These are phyloP conservation scores for Morpho deidamia DNA, from an alignment of 2,888 invertebrate species.

Conservation along the genomic window DNA sequence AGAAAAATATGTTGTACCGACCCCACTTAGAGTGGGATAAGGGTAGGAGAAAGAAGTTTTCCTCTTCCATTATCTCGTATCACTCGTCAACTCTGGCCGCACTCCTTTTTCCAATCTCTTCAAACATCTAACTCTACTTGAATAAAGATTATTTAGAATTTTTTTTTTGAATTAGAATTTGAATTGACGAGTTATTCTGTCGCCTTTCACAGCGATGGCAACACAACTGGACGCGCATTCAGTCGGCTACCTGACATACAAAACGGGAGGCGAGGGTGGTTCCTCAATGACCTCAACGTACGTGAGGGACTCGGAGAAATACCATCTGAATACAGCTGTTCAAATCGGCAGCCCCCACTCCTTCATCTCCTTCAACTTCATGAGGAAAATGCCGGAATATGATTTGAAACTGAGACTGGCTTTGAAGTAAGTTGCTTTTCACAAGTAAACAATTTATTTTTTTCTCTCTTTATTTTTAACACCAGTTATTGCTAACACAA, in stretches of 20 bases:
- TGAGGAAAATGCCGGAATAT: constrained; percentile 87
- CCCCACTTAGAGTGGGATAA: too few relatives aligned
- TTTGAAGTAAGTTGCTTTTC: constrained; percentile 82
- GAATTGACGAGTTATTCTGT: not conserved
- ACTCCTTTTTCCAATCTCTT: too few relatives aligned
- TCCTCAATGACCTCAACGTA: constrained; percentile 90
- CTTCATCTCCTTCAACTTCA: constrained; percentile 85
- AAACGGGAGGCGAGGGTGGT: constrained; percentile 79
- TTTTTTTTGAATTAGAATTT: too few relatives aligned
- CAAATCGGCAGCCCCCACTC: constrained; percentile 91
- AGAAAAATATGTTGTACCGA: too few relatives aligned
- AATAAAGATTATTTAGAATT: too few relatives aligned
- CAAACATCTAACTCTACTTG: too few relatives aligned
- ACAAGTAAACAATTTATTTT: too few relatives aligned
- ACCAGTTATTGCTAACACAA: too few relatives aligned
- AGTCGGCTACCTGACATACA: constrained; percentile 92
- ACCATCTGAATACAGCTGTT: constrained; percentile 83
- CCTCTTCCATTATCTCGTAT: too few relatives aligned
- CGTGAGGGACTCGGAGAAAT: constrained; percentile 85
- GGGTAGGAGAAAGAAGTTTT: too few relatives aligned
- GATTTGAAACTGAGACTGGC: constrained; percentile 87
- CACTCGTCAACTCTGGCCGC: too few relatives aligned
- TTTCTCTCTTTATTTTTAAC: too few relatives aligned
- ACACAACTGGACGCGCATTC: constrained; percentile 92
- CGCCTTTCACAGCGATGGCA: constrained; percentile 82